Evolutionary conservation across 37 sponge, comb jelly and placozoan species (phyloP).

Genomic region (Tethya wilhelma): DNA sequence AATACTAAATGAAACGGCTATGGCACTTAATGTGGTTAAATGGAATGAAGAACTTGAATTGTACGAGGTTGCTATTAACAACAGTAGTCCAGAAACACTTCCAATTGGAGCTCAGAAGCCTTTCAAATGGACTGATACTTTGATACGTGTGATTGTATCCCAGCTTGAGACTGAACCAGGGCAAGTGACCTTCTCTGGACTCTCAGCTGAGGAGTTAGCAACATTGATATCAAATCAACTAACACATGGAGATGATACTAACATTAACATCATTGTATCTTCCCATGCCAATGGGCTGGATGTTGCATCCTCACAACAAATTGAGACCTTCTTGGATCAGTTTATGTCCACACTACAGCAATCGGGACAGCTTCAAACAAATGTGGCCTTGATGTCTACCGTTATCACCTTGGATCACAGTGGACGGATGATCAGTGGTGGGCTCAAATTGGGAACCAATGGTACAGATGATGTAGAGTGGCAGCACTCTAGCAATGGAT

Average conservation of each 20-base stretch:
- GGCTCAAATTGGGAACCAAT: background rate
- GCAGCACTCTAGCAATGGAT: background rate
- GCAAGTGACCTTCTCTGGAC: background rate
- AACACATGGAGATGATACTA: background rate
- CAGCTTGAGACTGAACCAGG: background rate
- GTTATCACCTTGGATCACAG: background rate
- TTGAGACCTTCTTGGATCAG: background rate
- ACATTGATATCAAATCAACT: background rate
- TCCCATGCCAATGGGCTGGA: too few species aligned
- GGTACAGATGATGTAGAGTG: background rate
- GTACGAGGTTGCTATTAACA: background rate
- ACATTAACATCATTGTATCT: background rate
- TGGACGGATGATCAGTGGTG: background rate
- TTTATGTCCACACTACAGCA: background rate
- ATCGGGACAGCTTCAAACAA: background rate
- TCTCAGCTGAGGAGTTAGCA: background rate
- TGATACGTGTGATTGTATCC: background rate
- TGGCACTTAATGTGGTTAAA: background rate
- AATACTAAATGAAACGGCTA: background rate
- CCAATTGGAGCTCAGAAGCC: background rate
- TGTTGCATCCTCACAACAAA: background rate
- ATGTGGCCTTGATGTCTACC: background rate
- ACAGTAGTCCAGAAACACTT: background rate
- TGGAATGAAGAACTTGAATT: background rate
- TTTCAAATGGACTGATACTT: background rate